A percentile compares a stretch with the other conserved stretches of the same genome.
Evolutionary conservation across 2,888 invertebrate species (phyloP).

Genomic region (Clunio marinus): DNA sequence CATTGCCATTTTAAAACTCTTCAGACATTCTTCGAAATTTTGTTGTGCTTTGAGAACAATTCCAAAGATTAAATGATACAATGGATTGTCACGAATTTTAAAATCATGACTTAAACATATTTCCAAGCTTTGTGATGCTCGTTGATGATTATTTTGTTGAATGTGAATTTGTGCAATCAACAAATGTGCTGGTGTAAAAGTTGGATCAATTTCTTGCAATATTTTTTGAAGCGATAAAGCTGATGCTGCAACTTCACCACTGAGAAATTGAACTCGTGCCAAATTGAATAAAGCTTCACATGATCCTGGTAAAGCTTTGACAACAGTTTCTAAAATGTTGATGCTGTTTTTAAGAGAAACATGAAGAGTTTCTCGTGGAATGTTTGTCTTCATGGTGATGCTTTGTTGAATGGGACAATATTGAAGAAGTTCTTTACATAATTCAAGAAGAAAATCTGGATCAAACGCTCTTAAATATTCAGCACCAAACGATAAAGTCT

Average conservation of each 20-base stretch:
- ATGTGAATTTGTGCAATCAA: constrained; percentile 82
- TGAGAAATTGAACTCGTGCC: constrained; percentile 75
- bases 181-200: constrained; percentile 77
- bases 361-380: constrained; percentile 53
- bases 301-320: constrained; percentile 78
- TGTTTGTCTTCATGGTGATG: constrained; percentile 47
- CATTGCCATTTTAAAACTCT: constrained; percentile 71
- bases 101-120: constrained; percentile 89
- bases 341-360: constrained; percentile 58
- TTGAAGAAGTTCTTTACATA: constrained; percentile 70
- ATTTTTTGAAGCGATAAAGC: constrained; percentile 67
- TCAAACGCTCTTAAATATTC: constrained; percentile 72
- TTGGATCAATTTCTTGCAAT: constrained; percentile 68
- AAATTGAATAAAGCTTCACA: constrained; percentile 63
- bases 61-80: constrained; percentile 84
- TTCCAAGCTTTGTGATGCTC: constrained; percentile 83
- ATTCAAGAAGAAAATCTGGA: constrained; percentile 78
- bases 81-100: constrained; percentile 82
- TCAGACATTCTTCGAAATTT: constrained; percentile 66
- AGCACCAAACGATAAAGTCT: constrained; percentile 65
- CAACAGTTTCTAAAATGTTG: constrained; percentile 66
- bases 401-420: constrained; percentile 64
- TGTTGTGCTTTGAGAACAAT: constrained; percentile 73
- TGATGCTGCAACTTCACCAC: constrained; percentile 71
- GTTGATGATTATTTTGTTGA: constrained; percentile 62